Base-by-base conservation (phyloP, 2,113 vertebrate genomes). In the Paradisaea rubra region DNA sequence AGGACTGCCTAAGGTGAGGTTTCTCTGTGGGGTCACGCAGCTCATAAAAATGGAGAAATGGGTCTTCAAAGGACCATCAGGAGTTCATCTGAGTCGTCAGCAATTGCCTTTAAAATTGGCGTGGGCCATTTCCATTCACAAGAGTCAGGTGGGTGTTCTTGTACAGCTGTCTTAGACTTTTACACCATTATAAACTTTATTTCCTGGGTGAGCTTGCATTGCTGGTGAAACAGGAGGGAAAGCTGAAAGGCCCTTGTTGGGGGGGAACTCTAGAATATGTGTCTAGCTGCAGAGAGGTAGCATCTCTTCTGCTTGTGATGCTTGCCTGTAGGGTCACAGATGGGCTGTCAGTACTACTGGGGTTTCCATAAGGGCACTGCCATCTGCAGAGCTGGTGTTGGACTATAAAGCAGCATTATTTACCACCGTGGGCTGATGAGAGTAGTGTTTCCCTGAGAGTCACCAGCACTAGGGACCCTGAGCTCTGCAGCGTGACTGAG, bases 91-190 rank as follows among this genome's bases (percentile, higher is more conserved):
- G 90, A 99, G 98, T 95, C 98, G 99, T 33, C 98, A 98, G 90
- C 99, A 99, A 96, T 96, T 99, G 70, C 99, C 99, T 11, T 98
- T 99, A 91, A 99, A 99, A 96, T 96, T 99, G 82, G 99, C 99
- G 79, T 99, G 99, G 99, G 99, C 99, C 42, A 98, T 99, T 91
- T 99, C 99, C 86, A 99, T 99, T 97, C 99, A 99, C 96, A 99
- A 99, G 96, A 99, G 99, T 94, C 99, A 99, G 98, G 99, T 99
- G 87, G 76, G 94, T 91, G 19, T 57, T 68, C 56, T 85, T 60
- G 30, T 13, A 53, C 6, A 30, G 16, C 15, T n/a, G 33, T 24
- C 44, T 39, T 17, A 66, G 35, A 39, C 18, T 37, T 69, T 13
- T 76, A 49, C 12, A 41, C 27, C 4, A 17, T 27, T 33, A 9